A percentile compares a stretch with the other conserved stretches of the same genome.
Conservation (phyloP, 2,797 vertebrate genomes). For the Telmatherina bonti region DNA sequence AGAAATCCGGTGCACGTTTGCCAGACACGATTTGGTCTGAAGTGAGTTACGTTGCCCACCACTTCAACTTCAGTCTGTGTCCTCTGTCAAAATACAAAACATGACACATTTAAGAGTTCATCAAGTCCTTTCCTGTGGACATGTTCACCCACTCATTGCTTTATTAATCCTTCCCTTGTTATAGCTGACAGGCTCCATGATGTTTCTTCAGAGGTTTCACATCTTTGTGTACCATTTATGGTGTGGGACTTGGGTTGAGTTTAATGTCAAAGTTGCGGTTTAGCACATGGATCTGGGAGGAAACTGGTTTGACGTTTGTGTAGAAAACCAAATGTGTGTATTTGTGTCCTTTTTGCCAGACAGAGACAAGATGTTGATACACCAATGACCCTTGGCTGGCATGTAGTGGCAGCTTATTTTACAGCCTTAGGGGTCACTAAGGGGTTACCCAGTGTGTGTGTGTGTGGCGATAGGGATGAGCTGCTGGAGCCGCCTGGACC, state of each 20-base stretch:
- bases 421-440: conserved; percentile 55
- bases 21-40: too few relatives aligned
- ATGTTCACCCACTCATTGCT: not conserved
- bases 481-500: conserved; percentile 34
- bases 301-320: conserved; percentile 28
- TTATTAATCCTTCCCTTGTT: too few relatives aligned
- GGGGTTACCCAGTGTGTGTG: conserved; percentile 39
- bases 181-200: too few relatives aligned
- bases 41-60: too few relatives aligned
- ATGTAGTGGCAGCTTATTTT: conserved; percentile 67
- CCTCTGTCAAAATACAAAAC: not conserved
- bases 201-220: conserved; percentile 21
- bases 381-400: conserved; percentile 57
- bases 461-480: conserved; percentile 39
- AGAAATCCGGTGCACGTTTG: too few relatives aligned
- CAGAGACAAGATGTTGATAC: conserved; percentile 62
- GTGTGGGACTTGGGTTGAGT: conserved; percentile 31
- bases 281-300: conserved; percentile 25
- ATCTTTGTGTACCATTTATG: conserved; percentile 43
- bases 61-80: not conserved
- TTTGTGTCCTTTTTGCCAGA: conserved; percentile 38
- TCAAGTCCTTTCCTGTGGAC: not conserved
- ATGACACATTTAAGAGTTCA: conserved; percentile 7
- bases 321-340: conserved; percentile 15
- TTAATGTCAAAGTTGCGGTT: conserved; percentile 52